Evolutionary conservation across 2,888 invertebrate species (phyloP).

Genomic region (Neoaliturus tenellus): DNA sequence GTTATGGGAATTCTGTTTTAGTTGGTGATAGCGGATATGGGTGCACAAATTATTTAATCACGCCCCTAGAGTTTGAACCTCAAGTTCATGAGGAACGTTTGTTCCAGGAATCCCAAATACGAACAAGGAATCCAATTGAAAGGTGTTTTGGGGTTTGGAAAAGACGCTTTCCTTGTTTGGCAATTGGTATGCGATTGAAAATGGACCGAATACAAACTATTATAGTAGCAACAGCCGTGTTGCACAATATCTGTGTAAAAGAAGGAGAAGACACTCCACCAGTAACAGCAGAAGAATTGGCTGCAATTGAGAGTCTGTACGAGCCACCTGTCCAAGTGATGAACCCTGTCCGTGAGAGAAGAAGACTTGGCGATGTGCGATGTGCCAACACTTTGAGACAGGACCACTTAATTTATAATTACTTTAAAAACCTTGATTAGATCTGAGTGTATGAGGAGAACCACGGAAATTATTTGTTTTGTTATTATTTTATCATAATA

Average conservation of each 20-base stretch:
- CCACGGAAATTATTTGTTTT: no score
- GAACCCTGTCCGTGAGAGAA: background rate
- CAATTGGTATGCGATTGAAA: constrained; percentile 57
- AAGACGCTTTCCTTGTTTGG: constrained; percentile 60
- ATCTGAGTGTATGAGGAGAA: background rate
- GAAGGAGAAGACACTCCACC: constrained; percentile 18
- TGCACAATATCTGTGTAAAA: constrained; percentile 57
- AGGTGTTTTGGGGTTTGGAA: constrained; percentile 59
- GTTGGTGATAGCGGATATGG: constrained; percentile 15
- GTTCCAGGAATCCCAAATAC: constrained; percentile 48
- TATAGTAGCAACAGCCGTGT: constrained; percentile 62
- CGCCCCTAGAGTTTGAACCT: constrained; percentile 62
- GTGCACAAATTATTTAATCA: constrained; percentile 65
- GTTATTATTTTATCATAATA: no score
- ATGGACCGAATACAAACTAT: constrained; percentile 51
- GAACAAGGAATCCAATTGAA: constrained; percentile 58
- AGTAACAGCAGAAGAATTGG: background rate
- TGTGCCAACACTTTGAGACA: background rate
- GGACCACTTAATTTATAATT: background rate
- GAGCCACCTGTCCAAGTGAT: background rate
- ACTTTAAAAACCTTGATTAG: background rate
- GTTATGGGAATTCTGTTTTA: constrained; percentile 33
- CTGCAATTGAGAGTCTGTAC: background rate
- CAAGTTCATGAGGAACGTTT: constrained; percentile 36
- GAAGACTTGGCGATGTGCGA: no score